Conservation (phyloP, 2,113 vertebrate genomes). For the Mobula birostris region DNA sequence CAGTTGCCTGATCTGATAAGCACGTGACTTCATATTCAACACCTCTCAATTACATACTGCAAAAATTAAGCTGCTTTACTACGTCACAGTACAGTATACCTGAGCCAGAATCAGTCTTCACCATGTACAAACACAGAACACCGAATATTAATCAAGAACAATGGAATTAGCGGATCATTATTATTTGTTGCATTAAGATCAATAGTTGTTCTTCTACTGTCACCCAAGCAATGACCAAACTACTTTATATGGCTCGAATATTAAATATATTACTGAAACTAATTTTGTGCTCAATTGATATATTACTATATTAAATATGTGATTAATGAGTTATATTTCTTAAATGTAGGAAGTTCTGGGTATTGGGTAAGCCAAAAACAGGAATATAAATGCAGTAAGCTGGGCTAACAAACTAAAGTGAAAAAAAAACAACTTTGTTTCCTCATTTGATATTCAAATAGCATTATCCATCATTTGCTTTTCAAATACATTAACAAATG, state of each 20-base stretch:
- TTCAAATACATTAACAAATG: background rate
- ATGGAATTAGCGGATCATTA: too few relatives aligned
- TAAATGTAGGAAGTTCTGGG: background rate
- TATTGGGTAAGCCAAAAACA: background rate
- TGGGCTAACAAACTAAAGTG: background rate
- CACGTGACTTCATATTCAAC: background rate
- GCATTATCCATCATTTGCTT: background rate
- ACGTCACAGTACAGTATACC: background rate
- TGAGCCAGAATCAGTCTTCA: background rate
- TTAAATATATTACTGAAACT: too few relatives aligned
- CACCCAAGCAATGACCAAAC: too few relatives aligned
- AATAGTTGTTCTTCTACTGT: too few relatives aligned
- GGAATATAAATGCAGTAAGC: background rate
- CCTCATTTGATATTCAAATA: constrained; percentile 19
- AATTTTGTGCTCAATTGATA: background rate
- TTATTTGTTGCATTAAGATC: too few relatives aligned
- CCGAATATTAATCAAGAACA: background rate
- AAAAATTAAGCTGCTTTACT: background rate
- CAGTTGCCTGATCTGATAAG: background rate
- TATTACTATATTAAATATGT: background rate
- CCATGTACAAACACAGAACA: background rate
- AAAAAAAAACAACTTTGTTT: background rate
- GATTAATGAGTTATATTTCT: background rate
- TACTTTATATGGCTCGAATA: background rate
- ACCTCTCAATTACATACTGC: background rate